Conservation (phyloP, 2,888 invertebrate species). For the Melitaea athalia region DNA sequence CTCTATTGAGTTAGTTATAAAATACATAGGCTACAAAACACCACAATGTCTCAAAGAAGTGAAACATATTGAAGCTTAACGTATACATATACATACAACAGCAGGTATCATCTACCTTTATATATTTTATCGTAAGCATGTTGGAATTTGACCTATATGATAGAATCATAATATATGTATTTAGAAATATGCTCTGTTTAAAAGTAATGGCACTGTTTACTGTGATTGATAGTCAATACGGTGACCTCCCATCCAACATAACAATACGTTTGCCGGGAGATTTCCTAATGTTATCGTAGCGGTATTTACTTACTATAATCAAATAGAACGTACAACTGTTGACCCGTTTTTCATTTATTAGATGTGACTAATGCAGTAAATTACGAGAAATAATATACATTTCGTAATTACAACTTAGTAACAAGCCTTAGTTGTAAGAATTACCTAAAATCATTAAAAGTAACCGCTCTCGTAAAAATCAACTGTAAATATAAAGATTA, state of each 20-base stretch:
- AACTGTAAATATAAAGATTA: too few relatives aligned
- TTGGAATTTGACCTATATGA: neutral
- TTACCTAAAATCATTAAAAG: too few relatives aligned
- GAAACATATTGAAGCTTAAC: too few relatives aligned
- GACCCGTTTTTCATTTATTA: conserved; percentile 25
- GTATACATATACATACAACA: neutral
- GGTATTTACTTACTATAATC: conserved; percentile 29
- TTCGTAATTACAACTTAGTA: neutral
- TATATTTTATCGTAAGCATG: too few relatives aligned
- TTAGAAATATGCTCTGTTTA: neutral
- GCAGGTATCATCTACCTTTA: neutral
- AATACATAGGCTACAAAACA: too few relatives aligned
- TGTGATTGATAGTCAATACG: conserved; percentile 30
- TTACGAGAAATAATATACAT: neutral
- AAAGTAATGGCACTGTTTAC: conserved; percentile 14
- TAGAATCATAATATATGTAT: too few relatives aligned
- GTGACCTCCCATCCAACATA: conserved; percentile 31
- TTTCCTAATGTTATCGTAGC: conserved; percentile 29
- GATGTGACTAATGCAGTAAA: neutral
- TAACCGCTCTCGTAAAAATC: too few relatives aligned
- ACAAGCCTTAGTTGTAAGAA: too few relatives aligned
- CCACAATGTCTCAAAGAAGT: too few relatives aligned
- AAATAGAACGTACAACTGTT: conserved; percentile 30
- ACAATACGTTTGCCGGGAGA: conserved; percentile 27
- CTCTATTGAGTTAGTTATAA: too few relatives aligned